Base-by-base conservation (phyloP, 2,797 vertebrate species). In the Hirundo rustica region DNA sequence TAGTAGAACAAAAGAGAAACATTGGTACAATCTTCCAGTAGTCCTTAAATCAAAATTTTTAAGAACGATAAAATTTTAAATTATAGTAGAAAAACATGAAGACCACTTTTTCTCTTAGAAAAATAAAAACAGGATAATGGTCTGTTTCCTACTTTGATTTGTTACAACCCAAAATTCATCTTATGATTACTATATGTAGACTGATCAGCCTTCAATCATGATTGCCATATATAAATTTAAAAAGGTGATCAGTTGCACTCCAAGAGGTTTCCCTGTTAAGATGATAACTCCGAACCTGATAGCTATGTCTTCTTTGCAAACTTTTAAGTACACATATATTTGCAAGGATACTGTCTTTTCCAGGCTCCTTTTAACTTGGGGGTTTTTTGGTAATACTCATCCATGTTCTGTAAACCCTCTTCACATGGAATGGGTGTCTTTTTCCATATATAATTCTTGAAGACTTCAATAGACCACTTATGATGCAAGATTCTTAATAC, bases 41-140 rank as follows among this genome's bases (percentile, higher is more conserved):
- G 22, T 48, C 13, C 5, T 68, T 50, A 20, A 54, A n/a, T 22
- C 23, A 34, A 36, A 2, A 6, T 11, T 64, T 68, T 58, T 25
- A 3, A 7, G 13, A 57, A 44, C 16, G 21, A 38, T 4, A 32
- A 54, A 38, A 38, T 34, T 30, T 29, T 50, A 40, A 32, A 38
- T n/a, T 38, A 13, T 9, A 30, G 27, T 7, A 64, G 40, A 45
- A 85, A 77, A 55, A 34, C 7, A 3, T 61, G 5, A 51, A 51
- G 21, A 36, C 0, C 11, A 1, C 2, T 23, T 40, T 51, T 44
- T 32, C 10, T 3, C 1, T 9, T n/a, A 36, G 25, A 23, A 42
- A 67, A 50, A 65, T 32, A 13, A 45, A 38, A 23, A n/a, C 0
- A 6, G 5, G 8, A 76, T 40, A 22, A 62, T 45, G 45, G 38